phyloP scores from a whole-genome alignment of 1,140 invertebrate genomes.

The Diorhabda carinulata region DNA sequence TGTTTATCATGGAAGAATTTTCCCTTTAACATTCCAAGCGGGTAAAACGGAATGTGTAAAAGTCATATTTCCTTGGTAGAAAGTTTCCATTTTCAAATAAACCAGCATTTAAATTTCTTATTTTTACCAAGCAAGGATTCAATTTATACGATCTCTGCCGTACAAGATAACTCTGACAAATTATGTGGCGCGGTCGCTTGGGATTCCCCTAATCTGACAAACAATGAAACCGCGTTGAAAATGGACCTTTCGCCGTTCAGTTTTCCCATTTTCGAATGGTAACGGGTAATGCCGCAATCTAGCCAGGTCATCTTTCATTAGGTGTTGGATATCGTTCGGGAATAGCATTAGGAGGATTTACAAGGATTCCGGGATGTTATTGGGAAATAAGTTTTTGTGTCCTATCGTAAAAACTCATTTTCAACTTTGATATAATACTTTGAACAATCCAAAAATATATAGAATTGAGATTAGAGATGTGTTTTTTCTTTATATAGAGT shows the following conservation, averaged over 20 bases:
- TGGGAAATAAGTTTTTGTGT: constrained; percentile 11
- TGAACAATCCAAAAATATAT: too few relatives aligned
- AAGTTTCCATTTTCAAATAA: too few relatives aligned
- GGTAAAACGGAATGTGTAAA: too few relatives aligned
- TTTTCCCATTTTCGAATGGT: constrained; percentile 27
- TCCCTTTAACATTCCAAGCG: too few relatives aligned
- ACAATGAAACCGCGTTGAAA: constrained; percentile 32
- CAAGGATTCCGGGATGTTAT: constrained; percentile 20
- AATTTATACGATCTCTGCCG: too few relatives aligned
- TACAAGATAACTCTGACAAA: constrained; percentile 29
- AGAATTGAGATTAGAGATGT: too few relatives aligned
- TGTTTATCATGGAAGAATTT: too few relatives aligned
- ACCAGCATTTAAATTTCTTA: too few relatives aligned
- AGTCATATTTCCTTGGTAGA: too few relatives aligned
- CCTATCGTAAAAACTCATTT: constrained; percentile 4
- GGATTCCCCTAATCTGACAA: constrained; percentile 33
- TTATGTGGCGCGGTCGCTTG: constrained; percentile 21
- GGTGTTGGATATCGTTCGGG: constrained; percentile 16
- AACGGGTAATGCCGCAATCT: constrained; percentile 29
- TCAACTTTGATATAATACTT: too few relatives aligned
- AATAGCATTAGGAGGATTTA: constrained; percentile 21
- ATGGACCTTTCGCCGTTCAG: constrained; percentile 26
- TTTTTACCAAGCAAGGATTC: too few relatives aligned
- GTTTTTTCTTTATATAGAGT: too few relatives aligned
- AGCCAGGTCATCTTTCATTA: constrained; percentile 29